Base-by-base conservation (phyloP, 2,113 vertebrate species). In the Xiphophorus maculatus region DNA sequence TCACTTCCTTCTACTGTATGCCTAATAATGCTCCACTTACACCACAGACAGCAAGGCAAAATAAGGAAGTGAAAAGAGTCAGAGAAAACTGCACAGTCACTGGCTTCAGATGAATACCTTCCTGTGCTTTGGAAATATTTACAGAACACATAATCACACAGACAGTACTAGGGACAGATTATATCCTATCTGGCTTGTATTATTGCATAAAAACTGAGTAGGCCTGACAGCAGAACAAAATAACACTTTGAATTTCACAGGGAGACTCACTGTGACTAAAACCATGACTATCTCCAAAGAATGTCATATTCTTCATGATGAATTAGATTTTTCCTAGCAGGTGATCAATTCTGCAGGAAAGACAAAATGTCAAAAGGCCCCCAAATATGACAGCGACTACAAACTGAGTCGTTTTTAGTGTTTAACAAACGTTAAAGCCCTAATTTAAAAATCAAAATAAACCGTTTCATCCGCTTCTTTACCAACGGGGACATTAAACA, bases 141-240 rank as follows among this genome's bases (percentile, higher is more conserved):
- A 37, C 11, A 65, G n/a, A 40, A 22, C 29, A 63, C 33, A 66
- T 9, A 33, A n/a, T 19, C 10, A 30, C 6, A 42, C 9, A 27
- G 4, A 60, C 58, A 42, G 0, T 11, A 48, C 1, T 19, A 69
- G 1, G 40, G 35, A 60, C 61, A 63, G 15, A 3, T 0, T 1
- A 29, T 22, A 15, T 61, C 22, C 25, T 29, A 28, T 22, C 63
- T 13, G 32, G 61, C 10, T 27, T 1, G 30, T 37, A 25, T 25
- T 58, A 37, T 65, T 79, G 15, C 22, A 61, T 11, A 73, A 81
- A 83, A 72, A 69, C 63, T 48, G 79, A 63, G 14, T 1, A 12
- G 40, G 5, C 9, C 25, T 3, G 8, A 6, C 17, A 22, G 5
- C 4, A 3, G 15, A 32, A 32, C 28, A 58, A 19, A 19, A 19